phyloP scores from a whole-genome alignment of 35 echinoderm and acorn worm species.

The Lytechinus variegatus region DNA sequence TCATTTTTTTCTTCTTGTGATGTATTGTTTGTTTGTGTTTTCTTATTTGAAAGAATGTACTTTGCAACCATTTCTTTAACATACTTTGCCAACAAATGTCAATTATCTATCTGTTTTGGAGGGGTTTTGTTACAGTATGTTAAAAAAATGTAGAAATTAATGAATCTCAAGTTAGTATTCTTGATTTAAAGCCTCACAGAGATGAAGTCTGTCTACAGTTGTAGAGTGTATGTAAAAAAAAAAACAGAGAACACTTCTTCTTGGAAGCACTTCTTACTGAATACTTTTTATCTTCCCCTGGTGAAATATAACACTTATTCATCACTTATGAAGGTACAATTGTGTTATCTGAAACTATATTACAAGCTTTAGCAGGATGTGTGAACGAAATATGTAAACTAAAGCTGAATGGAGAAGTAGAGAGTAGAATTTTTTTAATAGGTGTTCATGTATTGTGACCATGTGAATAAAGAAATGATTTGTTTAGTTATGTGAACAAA shows the following conservation, averaged over 20 bases:
- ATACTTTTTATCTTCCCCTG: not conserved
- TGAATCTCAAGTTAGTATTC: not conserved
- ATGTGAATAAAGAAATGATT: too few species aligned
- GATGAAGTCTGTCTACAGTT: not conserved
- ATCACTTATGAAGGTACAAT: not conserved
- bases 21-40: not conserved
- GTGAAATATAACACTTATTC: not conserved
- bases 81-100: too few species aligned
- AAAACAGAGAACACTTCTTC: too few species aligned
- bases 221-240: not conserved
- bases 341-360: not conserved
- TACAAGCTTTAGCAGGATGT: not conserved
- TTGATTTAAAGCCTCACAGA: not conserved
- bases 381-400: not conserved
- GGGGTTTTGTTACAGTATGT: too few species aligned
- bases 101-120: too few species aligned
- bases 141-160: not conserved
- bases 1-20: not conserved
- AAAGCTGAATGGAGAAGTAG: not conserved
- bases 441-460: too few species aligned
- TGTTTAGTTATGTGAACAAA: not conserved
- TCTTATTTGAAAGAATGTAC: not conserved
- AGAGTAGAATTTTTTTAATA: not conserved
- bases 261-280: too few species aligned
- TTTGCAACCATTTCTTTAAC: too few species aligned